Evolutionary conservation across 2,113 vertebrate genomes (phyloP).

Genomic region (Dissostichus mawsoni): DNA sequence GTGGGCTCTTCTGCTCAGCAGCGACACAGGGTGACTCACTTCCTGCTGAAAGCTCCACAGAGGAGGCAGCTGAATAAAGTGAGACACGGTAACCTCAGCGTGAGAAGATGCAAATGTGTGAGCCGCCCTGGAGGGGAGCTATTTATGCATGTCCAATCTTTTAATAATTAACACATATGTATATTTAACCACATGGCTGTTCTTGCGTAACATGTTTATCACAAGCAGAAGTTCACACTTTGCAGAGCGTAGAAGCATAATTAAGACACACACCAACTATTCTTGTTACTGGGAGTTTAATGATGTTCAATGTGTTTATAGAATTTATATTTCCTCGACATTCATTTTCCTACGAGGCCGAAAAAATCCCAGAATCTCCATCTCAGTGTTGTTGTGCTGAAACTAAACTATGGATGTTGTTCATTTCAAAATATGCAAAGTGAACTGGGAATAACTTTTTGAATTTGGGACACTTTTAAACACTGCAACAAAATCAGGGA

Average conservation of each 20-base stretch:
- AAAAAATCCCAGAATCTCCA: no score
- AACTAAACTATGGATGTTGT: not conserved
- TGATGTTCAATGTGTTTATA: no score
- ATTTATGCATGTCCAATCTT: constrained; percentile 51
- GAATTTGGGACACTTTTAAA: not conserved
- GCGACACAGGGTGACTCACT: constrained; percentile 69
- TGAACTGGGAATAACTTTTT: no score
- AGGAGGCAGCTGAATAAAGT: constrained; percentile 62
- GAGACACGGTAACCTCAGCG: constrained; percentile 50
- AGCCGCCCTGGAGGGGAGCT: constrained; percentile 20
- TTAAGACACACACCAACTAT: not conserved
- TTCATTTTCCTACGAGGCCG: no score
- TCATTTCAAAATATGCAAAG: not conserved
- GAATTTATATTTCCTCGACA: no score
- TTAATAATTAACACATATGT: constrained; percentile 33
- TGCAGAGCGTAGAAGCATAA: not conserved
- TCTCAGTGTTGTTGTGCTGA: not conserved
- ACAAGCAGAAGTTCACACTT: not conserved
- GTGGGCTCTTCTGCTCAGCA: constrained; percentile 66
- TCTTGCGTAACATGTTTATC: not conserved
- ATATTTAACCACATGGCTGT: constrained; percentile 14
- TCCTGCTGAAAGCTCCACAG: constrained; percentile 59
- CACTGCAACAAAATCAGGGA: no score
- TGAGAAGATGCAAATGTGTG: constrained; percentile 43
- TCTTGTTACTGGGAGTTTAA: not conserved